Percentiles rank a stretch among this genome's conserved stretches.
Evolutionary conservation across 2,888 invertebrate genomes (phyloP).

Genomic region (Troides helena): DNA sequence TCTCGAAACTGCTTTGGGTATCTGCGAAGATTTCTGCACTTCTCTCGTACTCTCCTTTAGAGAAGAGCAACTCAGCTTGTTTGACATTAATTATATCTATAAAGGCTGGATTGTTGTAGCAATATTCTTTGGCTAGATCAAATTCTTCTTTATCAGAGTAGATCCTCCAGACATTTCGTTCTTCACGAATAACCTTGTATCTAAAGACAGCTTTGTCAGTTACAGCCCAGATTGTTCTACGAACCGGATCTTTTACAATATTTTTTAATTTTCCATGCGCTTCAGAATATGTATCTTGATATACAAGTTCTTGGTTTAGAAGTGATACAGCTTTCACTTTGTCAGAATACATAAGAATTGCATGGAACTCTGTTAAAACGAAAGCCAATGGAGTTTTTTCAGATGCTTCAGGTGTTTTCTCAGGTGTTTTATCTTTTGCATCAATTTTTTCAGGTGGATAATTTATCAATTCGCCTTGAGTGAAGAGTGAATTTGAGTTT

Average conservation of each 20-base stretch:
- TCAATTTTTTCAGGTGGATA: conserved; percentile 59
- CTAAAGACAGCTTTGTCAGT: conserved; percentile 92
- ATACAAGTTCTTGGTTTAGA: conserved; percentile 91
- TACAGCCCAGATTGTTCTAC: conserved; percentile 91
- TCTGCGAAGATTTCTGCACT: conserved; percentile 95
- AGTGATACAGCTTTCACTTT: conserved; percentile 91
- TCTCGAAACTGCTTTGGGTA: conserved; percentile 95
- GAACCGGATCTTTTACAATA: conserved; percentile 89
- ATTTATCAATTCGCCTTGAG: conserved; percentile 65
- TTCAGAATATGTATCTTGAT: conserved; percentile 91
- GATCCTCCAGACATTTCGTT: conserved; percentile 92
- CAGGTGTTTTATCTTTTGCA: conserved; percentile 56
- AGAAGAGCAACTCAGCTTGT: conserved; percentile 93
- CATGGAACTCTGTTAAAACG: conserved; percentile 94
- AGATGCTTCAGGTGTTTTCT: conserved; percentile 53
- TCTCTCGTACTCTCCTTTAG: conserved; percentile 86
- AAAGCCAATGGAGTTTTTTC: conserved; percentile 84
- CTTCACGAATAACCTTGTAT: conserved; percentile 91
- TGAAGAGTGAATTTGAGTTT: conserved; percentile 72
- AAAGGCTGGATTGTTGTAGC: conserved; percentile 88
- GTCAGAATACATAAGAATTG: conserved; percentile 89
- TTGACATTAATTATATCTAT: conserved; percentile 91
- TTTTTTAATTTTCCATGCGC: conserved; percentile 88
- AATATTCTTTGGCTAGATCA: conserved; percentile 91
- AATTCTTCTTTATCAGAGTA: conserved; percentile 93